A percentile compares a stretch with the other conserved stretches of the same genome.
phyloP scores from a whole-genome alignment of 92 coral and sea anemone genomes.

The Epizoanthus scotinus region DNA sequence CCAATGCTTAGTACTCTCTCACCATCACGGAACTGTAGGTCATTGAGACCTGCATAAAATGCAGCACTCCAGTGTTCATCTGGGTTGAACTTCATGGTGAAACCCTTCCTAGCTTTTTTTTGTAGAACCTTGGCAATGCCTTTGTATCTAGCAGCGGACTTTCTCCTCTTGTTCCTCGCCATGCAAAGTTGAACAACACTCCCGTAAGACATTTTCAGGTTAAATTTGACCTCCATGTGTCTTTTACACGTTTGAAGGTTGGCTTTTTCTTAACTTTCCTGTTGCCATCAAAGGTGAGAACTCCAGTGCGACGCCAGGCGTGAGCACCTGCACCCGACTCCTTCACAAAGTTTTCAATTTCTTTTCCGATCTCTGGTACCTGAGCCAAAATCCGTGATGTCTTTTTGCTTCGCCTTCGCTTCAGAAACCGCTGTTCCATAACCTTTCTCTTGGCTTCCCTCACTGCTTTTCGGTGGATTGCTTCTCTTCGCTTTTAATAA shows the following conservation, averaged over 20 bases:
- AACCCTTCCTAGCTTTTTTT: constrained; percentile 59
- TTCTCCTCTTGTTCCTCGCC: constrained; percentile 61
- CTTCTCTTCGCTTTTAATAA: constrained; percentile 33
- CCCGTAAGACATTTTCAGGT: constrained; percentile 47
- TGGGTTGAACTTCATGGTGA: constrained; percentile 63
- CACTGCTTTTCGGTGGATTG: constrained; percentile 46
- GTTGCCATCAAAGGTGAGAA: constrained; percentile 55
- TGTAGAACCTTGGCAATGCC: constrained; percentile 53
- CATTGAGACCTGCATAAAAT: constrained; percentile 49
- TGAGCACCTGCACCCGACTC: constrained; percentile 58
- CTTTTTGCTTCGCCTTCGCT: constrained; percentile 44
- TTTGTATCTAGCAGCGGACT: constrained; percentile 57
- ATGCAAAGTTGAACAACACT: constrained; percentile 61
- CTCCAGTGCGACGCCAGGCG: constrained; percentile 57
- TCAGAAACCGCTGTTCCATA: constrained; percentile 52
- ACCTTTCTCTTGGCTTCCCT: constrained; percentile 42
- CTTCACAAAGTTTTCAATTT: constrained; percentile 42
- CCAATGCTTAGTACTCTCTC: constrained; percentile 53
- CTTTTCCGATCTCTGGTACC: constrained; percentile 45
- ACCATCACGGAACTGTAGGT: constrained; percentile 57
- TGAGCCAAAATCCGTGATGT: constrained; percentile 24
- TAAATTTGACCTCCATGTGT: constrained; percentile 24
- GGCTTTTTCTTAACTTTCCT: constrained; percentile 37
- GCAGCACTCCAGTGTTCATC: constrained; percentile 72
- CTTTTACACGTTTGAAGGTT: constrained; percentile 31